A percentile compares a stretch with the other conserved stretches of the same genome.
Evolutionary conservation across 2,113 vertebrate species (phyloP).

Genomic region (Triplophysa siluroides): DNA sequence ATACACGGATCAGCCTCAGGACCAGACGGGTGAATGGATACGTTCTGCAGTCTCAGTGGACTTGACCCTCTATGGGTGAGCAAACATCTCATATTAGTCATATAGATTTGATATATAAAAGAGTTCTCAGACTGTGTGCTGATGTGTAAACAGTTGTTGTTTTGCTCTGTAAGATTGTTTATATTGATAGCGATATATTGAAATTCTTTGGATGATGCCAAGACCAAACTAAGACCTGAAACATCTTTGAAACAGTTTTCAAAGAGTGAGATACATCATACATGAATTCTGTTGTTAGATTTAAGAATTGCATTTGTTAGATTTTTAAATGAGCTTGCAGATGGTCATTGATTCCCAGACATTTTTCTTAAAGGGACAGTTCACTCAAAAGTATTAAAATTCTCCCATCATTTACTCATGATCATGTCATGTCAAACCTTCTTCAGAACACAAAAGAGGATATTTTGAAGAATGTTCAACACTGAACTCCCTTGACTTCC

Average conservation of each 20-base stretch:
- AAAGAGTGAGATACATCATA: not conserved
- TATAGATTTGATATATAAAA: no score
- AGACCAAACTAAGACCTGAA: not conserved
- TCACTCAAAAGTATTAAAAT: no score
- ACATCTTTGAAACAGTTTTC: not conserved
- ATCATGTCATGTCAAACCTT: no score
- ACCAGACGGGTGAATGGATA: constrained; percentile 75
- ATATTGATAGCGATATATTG: no score
- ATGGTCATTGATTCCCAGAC: not conserved
- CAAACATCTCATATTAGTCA: constrained; percentile 41
- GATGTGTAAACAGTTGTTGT: not conserved
- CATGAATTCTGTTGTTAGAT: not conserved
- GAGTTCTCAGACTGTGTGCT: not conserved
- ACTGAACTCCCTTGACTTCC: no score
- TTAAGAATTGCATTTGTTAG: not conserved
- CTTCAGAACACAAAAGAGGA: no score
- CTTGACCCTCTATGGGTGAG: constrained; percentile 82
- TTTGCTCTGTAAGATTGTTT: not conserved
- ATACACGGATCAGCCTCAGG: constrained; percentile 63
- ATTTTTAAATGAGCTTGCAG: not conserved
- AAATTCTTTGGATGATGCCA: not conserved
- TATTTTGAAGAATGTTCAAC: no score
- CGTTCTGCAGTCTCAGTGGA: constrained; percentile 78
- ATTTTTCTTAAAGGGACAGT: no score
- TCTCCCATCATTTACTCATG: no score